These are phyloP conservation scores for Desoria tigrina DNA, from an alignment of 2,888 invertebrate species.

Conservation along the genomic window DNA sequence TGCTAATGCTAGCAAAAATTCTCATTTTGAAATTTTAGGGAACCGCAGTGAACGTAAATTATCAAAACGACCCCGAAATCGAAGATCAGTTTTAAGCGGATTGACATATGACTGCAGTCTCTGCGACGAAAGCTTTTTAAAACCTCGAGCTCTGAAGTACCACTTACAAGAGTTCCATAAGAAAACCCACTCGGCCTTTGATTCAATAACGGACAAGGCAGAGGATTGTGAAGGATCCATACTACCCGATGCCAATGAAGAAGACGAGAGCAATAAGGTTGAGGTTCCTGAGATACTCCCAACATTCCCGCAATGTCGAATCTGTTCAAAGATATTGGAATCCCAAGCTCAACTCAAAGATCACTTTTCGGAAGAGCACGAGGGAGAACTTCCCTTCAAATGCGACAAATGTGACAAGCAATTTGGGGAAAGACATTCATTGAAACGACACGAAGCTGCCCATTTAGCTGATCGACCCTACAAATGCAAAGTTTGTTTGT, in stretches of 20 bases:
- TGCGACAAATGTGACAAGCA: constrained; percentile 24
- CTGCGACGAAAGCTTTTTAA: constrained; percentile 10
- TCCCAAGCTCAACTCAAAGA: neutral
- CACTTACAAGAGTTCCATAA: constrained; percentile 5
- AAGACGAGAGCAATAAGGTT: neutral
- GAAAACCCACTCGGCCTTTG: neutral
- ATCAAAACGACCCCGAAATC: neutral
- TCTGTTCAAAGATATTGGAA: neutral
- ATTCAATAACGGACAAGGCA: neutral
- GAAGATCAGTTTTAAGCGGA: neutral
- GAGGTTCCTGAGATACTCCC: neutral
- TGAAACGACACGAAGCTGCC: neutral
- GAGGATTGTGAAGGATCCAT: neutral
- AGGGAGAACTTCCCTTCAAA: constrained; percentile 6
- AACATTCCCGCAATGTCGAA: neutral
- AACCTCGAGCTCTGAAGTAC: neutral
- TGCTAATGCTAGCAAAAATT: too few species aligned
- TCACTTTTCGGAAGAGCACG: constrained; percentile 13
- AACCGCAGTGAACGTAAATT: neutral
- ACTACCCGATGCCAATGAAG: neutral
- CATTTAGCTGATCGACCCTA: neutral
- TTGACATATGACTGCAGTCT: constrained; percentile 18
- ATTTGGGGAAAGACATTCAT: neutral
- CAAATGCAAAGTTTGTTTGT: constrained; percentile 1
- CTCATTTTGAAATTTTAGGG: too few species aligned